These are phyloP conservation scores for Lasioglossum malachurum DNA, from an alignment of 2,888 invertebrate genomes.

Conservation along the genomic window DNA sequence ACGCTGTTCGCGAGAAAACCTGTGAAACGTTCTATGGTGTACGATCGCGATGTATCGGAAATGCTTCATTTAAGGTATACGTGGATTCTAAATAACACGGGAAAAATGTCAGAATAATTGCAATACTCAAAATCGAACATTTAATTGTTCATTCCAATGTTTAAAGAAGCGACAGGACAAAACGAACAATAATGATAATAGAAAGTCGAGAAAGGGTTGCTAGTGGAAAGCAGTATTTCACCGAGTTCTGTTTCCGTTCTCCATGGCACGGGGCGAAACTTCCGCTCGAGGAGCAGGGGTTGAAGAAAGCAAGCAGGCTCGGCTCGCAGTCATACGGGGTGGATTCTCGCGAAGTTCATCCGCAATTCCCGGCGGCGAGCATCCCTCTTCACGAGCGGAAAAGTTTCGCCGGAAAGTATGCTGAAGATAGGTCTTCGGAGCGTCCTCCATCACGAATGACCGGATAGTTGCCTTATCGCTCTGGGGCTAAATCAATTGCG, in stretches of 20 bases:
- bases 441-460: conserved; percentile 12
- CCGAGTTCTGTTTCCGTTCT: conserved; percentile 30
- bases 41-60: neutral
- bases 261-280: conserved; percentile 23
- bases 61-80: neutral
- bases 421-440: conserved; percentile 27
- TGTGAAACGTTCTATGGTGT: neutral
- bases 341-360: conserved; percentile 31
- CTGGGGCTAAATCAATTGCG: conserved; percentile 24
- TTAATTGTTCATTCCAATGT: neutral
- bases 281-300: neutral
- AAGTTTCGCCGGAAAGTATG: conserved; percentile 34
- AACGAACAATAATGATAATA: neutral
- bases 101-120: neutral
- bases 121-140: neutral
- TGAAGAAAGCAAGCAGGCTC: conserved; percentile 17
- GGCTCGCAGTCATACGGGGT: conserved; percentile 23
- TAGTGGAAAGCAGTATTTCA: neutral
- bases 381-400: neutral
- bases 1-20: too few species aligned
- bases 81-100: too few species aligned
- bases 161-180: neutral
- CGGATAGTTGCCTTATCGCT: conserved; percentile 35
- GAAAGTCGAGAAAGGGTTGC: neutral
- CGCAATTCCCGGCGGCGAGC: conserved; percentile 37